Evolutionary conservation across 2,797 vertebrate genomes (phyloP).

Genomic region (Falco concolor): DNA sequence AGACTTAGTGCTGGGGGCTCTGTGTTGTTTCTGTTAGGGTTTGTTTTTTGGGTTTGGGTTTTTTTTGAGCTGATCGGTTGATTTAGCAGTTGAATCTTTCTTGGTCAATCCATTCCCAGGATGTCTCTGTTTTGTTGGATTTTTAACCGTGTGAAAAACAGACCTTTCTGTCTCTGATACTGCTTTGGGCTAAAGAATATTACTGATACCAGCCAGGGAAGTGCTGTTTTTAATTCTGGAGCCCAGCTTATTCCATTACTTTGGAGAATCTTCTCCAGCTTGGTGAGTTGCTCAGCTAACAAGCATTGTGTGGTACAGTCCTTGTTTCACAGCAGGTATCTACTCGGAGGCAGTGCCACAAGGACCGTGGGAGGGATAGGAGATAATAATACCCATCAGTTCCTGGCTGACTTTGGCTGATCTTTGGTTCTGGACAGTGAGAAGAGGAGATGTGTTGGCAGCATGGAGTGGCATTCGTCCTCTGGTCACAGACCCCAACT

Average conservation of each 20-base stretch:
- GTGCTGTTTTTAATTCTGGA: not conserved
- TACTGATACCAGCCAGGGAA: fast-evolving
- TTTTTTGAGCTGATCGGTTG: not conserved
- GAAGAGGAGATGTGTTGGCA: slow-evolving; percentile 93
- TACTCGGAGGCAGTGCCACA: not conserved
- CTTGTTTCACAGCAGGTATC: not conserved
- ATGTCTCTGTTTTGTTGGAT: not conserved
- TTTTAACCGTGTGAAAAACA: not conserved
- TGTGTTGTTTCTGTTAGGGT: not conserved
- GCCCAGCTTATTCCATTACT: not conserved
- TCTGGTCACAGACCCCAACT: slow-evolving; percentile 90
- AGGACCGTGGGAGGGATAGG: fast-evolving
- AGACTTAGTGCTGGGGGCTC: not conserved
- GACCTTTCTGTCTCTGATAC: not conserved
- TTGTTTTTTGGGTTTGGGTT: not conserved
- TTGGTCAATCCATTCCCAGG: not conserved
- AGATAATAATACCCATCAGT: too few species aligned
- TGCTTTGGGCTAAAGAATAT: not conserved
- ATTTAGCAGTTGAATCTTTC: not conserved
- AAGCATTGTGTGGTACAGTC: not conserved
- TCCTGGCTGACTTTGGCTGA: not conserved
- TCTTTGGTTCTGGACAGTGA: slow-evolving; percentile 76
- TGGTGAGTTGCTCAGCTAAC: not conserved
- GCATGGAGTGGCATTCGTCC: slow-evolving; percentile 98
- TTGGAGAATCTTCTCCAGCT: not conserved